Evolutionary conservation across 2,797 vertebrate species (phyloP).

Genomic region (Phrynocephalus guinanensis): DNA sequence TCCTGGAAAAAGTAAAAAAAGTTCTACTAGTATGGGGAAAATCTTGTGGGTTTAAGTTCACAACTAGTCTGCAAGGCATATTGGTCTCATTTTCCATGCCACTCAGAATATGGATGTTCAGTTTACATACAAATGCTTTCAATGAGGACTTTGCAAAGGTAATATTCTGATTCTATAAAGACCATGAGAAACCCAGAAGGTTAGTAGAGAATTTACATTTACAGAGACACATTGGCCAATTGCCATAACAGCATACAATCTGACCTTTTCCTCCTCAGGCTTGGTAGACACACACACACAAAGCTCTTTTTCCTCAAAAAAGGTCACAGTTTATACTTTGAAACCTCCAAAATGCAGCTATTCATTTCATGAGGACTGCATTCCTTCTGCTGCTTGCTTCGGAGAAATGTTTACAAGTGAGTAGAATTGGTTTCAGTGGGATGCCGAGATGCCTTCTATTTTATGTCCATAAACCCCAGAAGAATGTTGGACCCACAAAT

Average conservation of each 20-base stretch:
- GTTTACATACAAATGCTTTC: background rate
- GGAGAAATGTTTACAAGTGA: conserved; percentile 25
- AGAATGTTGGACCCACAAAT: conserved; percentile 24
- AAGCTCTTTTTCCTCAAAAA: background rate
- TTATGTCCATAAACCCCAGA: conserved; percentile 1
- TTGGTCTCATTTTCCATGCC: background rate
- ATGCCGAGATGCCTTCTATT: background rate
- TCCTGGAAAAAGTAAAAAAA: too few relatives aligned
- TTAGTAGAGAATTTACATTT: background rate
- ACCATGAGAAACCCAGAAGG: background rate
- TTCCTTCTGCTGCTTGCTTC: conserved; percentile 31
- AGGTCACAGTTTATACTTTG: background rate
- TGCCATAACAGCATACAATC: background rate
- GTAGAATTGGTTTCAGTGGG: conserved; percentile 15
- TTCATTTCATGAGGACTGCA: conserved; percentile 13
- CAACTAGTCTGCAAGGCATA: background rate
- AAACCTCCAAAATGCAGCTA: background rate
- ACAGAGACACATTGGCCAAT: conserved; percentile 17
- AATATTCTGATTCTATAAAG: conserved; percentile 1
- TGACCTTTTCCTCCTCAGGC: background rate
- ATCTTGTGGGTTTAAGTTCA: background rate
- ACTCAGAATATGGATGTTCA: conserved; percentile 8
- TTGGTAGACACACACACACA: conserved; percentile 15
- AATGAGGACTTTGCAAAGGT: conserved; percentile 14
- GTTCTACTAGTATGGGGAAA: background rate